Percentiles rank a stretch among this genome's conserved stretches.
These are phyloP conservation scores for Mus spretus DNA, from an alignment of 2,797 vertebrate genomes.

Conservation along the genomic window DNA sequence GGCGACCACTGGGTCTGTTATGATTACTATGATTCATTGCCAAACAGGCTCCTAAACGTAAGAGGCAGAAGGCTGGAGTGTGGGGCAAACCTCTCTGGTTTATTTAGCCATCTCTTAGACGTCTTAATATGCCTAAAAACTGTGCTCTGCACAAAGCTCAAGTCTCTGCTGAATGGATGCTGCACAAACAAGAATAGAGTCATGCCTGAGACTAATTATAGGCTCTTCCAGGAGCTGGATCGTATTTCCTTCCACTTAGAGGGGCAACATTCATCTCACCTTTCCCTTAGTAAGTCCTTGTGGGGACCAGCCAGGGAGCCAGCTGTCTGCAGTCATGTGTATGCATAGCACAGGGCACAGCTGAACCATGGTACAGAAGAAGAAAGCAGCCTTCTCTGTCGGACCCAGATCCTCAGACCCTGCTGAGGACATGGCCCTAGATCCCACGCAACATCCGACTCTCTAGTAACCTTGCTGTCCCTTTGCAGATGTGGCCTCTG, in stretches of 20 bases:
- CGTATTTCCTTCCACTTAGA: neutral
- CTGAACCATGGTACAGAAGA: neutral
- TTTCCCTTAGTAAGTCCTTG: conserved; percentile 34
- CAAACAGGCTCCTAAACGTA: neutral
- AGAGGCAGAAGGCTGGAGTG: neutral
- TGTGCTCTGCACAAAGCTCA: neutral
- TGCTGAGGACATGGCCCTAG: neutral
- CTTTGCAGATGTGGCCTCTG: neutral
- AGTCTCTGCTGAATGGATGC: neutral
- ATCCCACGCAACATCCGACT: neutral
- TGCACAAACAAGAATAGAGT: neutral
- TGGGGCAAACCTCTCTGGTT: neutral
- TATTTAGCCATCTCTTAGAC: neutral
- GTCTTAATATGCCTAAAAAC: neutral
- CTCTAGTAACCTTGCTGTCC: no score
- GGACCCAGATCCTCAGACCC: neutral
- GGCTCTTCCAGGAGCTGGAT: neutral
- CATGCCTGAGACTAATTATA: neutral
- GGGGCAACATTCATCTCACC: neutral
- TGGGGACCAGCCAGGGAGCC: conserved; percentile 13
- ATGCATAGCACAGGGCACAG: neutral
- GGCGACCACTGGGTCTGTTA: no score
- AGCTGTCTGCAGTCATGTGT: conserved; percentile 11
- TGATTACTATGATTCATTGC: neutral
- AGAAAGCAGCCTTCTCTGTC: neutral